These are phyloP conservation scores for Hypena proboscidalis DNA, from an alignment of 2,888 invertebrate genomes.

Conservation along the genomic window DNA sequence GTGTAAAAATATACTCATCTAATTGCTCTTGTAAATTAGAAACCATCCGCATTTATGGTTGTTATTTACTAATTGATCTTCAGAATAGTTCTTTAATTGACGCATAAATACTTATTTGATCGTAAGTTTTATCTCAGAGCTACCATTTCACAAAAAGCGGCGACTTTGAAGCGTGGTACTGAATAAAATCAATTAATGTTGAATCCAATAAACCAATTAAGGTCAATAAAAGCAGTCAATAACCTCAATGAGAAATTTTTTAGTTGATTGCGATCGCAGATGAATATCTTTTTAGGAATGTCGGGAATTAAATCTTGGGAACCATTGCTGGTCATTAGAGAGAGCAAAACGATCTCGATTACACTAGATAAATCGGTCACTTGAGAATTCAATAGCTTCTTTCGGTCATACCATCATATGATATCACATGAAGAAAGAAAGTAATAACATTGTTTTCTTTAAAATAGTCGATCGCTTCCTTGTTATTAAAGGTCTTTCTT, in stretches of 20 bases:
- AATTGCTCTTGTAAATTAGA: constrained; percentile 10
- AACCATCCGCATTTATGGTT: constrained; percentile 13
- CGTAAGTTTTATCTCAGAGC: constrained; percentile 9
- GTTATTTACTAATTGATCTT: constrained; percentile 29
- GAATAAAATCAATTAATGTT: constrained; percentile 31
- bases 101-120: constrained; percentile 24
- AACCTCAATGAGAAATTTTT: constrained; percentile 4
- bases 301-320: constrained; percentile 1
- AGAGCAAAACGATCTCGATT: too few species aligned
- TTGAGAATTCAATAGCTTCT: too few species aligned
- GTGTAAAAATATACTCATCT: constrained; percentile 1
- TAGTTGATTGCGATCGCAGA: constrained; percentile 3
- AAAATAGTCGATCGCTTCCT: too few species aligned
- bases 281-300: constrained; percentile 2
- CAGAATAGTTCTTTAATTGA: constrained; percentile 24
- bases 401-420: too few species aligned
- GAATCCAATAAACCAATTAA: constrained; percentile 25
- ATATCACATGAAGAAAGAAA: too few species aligned
- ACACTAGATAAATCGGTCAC: too few species aligned
- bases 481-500: too few species aligned
- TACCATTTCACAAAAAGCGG: constrained; percentile 19
- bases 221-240: constrained; percentile 17
- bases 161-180: constrained; percentile 5
- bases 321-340: too few species aligned
- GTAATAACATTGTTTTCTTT: too few species aligned